A percentile compares a stretch with the other conserved stretches of the same genome.
Evolutionary conservation across 2,113 vertebrate genomes (phyloP).

Genomic region (Podarcis muralis): DNA sequence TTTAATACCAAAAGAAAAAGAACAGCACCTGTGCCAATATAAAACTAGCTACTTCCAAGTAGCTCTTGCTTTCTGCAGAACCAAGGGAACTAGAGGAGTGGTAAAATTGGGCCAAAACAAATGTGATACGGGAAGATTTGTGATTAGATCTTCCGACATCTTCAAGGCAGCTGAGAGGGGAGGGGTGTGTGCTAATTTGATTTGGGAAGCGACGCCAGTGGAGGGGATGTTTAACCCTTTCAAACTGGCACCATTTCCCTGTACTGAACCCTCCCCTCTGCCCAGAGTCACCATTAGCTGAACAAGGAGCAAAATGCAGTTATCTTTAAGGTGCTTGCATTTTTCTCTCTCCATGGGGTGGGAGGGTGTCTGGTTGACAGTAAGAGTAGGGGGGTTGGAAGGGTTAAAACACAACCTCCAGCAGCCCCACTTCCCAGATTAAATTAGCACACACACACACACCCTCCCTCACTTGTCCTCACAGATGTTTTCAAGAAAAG

Average conservation of each 20-base stretch:
- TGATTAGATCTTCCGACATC: background rate
- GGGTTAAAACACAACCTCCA: background rate
- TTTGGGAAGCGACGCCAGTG: background rate
- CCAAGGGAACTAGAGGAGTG: no score
- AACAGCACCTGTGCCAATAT: background rate
- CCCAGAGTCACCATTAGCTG: background rate
- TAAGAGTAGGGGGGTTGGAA: background rate
- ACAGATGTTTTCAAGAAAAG: no score
- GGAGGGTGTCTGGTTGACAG: background rate
- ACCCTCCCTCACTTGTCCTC: no score
- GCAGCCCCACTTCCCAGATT: background rate
- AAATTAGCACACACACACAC: background rate
- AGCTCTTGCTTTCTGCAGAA: background rate
- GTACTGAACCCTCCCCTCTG: background rate
- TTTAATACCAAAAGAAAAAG: background rate
- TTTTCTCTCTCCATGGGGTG: no score
- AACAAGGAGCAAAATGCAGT: no score
- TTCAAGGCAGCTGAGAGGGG: background rate
- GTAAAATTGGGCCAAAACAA: background rate
- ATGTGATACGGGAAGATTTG: background rate
- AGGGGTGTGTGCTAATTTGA: background rate
- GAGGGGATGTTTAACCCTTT: background rate
- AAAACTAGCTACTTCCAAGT: background rate
- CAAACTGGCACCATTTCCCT: background rate
- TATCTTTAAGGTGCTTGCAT: background rate